Percentiles rank a stretch among this genome's conserved stretches.
Conservation (phyloP, 2,888 invertebrate species). For the Napeogenes sylphis region DNA sequence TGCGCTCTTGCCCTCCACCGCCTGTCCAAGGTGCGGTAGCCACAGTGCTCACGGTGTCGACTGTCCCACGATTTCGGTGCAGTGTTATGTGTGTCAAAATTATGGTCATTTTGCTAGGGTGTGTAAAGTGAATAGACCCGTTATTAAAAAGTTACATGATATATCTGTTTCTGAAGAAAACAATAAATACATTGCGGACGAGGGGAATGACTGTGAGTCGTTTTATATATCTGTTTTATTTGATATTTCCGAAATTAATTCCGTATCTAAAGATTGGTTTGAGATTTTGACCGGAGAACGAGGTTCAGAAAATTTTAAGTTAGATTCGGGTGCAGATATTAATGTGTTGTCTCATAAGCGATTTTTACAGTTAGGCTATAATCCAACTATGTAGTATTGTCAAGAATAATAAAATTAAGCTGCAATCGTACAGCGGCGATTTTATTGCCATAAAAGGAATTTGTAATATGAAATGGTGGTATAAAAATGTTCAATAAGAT, state of each 20-base stretch:
- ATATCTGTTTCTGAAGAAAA: too few relatives aligned
- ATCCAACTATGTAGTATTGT: neutral
- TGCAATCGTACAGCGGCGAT: conserved; percentile 23
- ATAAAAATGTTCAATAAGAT: conserved; percentile 17
- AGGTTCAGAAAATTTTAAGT: conserved; percentile 17
- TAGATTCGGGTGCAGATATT: conserved; percentile 19
- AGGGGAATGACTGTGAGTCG: too few relatives aligned
- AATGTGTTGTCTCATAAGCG: conserved; percentile 17
- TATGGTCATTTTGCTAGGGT: too few relatives aligned
- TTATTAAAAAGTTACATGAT: too few relatives aligned
- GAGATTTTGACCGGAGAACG: conserved; percentile 19
- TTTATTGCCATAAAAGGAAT: conserved; percentile 20
- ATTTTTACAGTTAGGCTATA: conserved; percentile 6
- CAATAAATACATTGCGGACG: too few relatives aligned
- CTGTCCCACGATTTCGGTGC: too few relatives aligned
- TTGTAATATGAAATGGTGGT: conserved; percentile 15
- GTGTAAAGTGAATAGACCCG: too few relatives aligned
- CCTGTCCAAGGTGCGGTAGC: too few relatives aligned
- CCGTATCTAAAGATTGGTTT: conserved; percentile 13
- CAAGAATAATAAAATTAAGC: conserved; percentile 11
- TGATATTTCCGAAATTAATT: neutral
- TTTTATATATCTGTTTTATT: neutral
- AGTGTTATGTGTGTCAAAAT: too few relatives aligned
- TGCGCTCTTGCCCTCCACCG: too few relatives aligned
- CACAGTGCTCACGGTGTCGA: too few relatives aligned